These are phyloP conservation scores for Diogma glabrata DNA, from an alignment of 2,888 invertebrate species.

Conservation along the genomic window DNA sequence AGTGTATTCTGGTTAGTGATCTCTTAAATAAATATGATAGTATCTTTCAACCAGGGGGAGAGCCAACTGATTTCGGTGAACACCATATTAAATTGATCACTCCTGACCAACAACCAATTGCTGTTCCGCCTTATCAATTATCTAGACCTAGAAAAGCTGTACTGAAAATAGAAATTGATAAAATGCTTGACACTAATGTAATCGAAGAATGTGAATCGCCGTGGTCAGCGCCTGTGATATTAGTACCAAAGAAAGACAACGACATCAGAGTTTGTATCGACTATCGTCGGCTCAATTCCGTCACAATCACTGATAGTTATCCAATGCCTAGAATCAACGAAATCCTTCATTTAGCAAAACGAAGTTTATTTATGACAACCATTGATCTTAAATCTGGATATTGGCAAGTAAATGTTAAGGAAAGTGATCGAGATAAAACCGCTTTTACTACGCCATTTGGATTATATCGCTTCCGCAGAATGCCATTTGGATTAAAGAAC, in stretches of 20 bases:
- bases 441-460: neutral
- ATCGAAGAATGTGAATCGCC: neutral
- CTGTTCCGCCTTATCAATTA: neutral
- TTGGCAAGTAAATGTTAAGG: neutral
- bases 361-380: neutral
- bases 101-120: neutral
- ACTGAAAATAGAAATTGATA: neutral
- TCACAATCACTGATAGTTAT: neutral
- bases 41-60: too few relatives aligned
- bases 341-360: neutral
- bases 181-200: neutral
- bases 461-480: neutral
- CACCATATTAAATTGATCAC: too few relatives aligned
- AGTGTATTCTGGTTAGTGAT: too few relatives aligned
- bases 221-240: neutral
- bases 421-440: neutral
- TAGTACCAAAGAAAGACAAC: neutral
- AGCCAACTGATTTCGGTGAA: too few relatives aligned
- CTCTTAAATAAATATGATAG: too few relatives aligned
- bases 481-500: neutral
- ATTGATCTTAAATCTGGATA: neutral
- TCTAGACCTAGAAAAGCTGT: neutral
- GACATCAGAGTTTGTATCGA: neutral
- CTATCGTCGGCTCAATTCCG: neutral
- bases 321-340: neutral